Conservation (phyloP, 2,888 invertebrate species). For the Ochropleura plecta region DNA sequence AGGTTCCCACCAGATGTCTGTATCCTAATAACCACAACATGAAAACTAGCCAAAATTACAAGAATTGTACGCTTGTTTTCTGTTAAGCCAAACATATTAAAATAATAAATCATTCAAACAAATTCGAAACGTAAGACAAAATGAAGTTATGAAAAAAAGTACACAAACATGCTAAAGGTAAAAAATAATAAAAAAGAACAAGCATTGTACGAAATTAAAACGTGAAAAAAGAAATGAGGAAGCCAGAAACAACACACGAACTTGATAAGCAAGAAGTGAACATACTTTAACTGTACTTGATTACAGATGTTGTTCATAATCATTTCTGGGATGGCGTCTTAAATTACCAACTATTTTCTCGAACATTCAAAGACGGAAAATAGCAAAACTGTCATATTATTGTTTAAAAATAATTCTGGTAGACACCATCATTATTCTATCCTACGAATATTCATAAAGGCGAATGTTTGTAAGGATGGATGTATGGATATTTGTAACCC, state of each 20-base stretch:
- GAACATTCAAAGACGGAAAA: background rate
- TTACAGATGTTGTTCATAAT: background rate
- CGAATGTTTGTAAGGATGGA: no score
- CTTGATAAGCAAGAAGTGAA: constrained; percentile 52
- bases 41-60: background rate
- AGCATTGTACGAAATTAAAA: constrained; percentile 42
- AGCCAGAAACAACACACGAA: constrained; percentile 32
- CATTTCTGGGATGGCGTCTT: background rate
- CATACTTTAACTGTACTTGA: constrained; percentile 17
- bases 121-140: constrained; percentile 13
- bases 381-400: background rate
- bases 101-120: constrained; percentile 9
- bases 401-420: background rate
- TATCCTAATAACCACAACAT: background rate
- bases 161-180: constrained; percentile 11
- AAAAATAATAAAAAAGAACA: constrained; percentile 32
- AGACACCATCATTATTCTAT: no score
- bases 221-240: constrained; percentile 62
- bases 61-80: background rate
- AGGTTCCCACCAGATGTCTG: no score
- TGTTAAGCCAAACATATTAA: background rate
- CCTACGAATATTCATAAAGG: no score
- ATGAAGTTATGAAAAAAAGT: constrained; percentile 31
- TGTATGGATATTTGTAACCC: no score
- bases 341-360: background rate